Conservation (phyloP, 1,140 invertebrate species). For the Drosophila prosaltans region DNA sequence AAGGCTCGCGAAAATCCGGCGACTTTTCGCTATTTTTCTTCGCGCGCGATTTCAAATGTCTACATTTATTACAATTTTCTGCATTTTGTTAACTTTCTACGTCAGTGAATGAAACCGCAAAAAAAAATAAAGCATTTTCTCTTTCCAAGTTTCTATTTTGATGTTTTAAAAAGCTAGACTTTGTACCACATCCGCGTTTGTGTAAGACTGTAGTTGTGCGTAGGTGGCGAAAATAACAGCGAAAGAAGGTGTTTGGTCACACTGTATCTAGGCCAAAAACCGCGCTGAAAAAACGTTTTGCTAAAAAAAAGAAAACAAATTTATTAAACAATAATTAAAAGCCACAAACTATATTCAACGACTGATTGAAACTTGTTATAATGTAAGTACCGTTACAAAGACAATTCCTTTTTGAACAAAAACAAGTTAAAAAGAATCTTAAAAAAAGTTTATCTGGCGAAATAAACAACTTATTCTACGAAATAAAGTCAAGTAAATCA, state of each 20-base stretch:
- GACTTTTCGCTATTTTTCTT: too few species aligned
- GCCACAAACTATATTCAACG: not conserved
- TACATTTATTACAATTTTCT: too few species aligned
- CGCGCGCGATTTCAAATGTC: too few species aligned
- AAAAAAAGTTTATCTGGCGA: not conserved
- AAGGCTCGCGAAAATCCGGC: too few species aligned
- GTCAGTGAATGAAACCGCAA: too few species aligned
- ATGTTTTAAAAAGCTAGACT: too few species aligned
- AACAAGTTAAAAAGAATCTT: not conserved
- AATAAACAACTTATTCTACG: conserved; percentile 11
- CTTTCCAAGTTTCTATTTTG: too few species aligned
- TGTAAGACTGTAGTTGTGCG: too few species aligned
- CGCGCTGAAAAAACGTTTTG: conserved; percentile 53
- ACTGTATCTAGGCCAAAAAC: conserved; percentile 33
- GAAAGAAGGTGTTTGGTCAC: not conserved
- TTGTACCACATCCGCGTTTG: conserved; percentile 14
- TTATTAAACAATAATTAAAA: not conserved
- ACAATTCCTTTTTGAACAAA: not conserved
- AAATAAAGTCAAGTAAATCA: conserved; percentile 10
- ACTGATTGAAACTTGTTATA: not conserved
- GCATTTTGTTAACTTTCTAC: too few species aligned
- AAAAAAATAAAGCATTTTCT: too few species aligned
- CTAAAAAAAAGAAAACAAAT: conserved; percentile 1
- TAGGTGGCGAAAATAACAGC: too few species aligned
- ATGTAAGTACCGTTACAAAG: conserved; percentile 34